These are phyloP conservation scores for Drosophila kikkawai DNA, from an alignment of 1,140 invertebrate genomes.

Conservation along the genomic window DNA sequence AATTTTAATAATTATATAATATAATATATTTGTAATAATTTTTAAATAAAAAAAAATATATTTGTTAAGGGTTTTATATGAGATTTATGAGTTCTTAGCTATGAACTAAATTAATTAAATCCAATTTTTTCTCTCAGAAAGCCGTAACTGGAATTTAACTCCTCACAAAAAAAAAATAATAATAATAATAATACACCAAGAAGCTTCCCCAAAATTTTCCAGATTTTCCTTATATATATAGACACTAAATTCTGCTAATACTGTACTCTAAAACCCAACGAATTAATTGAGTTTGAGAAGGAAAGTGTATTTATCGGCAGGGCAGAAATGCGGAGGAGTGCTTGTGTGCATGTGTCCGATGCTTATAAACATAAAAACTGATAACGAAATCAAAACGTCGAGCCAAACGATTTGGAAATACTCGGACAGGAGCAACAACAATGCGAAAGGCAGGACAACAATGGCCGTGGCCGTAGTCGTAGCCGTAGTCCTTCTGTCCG, in stretches of 20 bases:
- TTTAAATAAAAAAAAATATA: no score
- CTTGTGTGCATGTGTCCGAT: constrained; percentile 46
- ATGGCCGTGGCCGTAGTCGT: constrained; percentile 30
- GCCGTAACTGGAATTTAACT: no score
- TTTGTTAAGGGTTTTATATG: no score
- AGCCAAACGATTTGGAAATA: constrained; percentile 81
- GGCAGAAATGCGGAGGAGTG: not conserved
- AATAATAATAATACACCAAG: no score
- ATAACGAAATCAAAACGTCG: constrained; percentile 82
- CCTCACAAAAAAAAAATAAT: no score
- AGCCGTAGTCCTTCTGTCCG: constrained; percentile 38
- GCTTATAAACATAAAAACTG: constrained; percentile 83
- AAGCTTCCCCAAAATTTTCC: no score
- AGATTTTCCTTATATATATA: no score
- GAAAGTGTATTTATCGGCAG: constrained; percentile 13
- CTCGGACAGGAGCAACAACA: constrained; percentile 60
- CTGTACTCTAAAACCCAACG: not conserved
- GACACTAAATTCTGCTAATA: not conserved
- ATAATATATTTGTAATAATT: no score
- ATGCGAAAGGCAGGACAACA: constrained; percentile 31
- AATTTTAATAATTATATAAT: no score
- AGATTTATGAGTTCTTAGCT: no score
- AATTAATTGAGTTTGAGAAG: not conserved
- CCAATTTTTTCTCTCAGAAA: no score
- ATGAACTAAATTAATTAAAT: no score